Percentiles rank a stretch among this genome's conserved stretches.
Conservation (phyloP, 2,888 invertebrate genomes). For the Lithophane leautieri region DNA sequence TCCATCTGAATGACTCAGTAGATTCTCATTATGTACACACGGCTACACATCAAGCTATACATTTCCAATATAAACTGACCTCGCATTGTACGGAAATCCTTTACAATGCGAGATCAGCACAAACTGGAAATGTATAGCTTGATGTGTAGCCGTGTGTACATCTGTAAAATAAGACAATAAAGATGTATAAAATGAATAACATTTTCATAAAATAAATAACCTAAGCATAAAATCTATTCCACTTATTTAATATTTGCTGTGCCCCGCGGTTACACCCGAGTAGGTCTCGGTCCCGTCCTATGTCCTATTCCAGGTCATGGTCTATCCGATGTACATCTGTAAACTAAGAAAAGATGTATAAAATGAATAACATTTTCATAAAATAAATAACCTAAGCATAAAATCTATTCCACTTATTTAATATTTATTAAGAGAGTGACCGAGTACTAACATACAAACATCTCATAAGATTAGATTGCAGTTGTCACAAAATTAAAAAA, state of each 20-base stretch:
- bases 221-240: slow-evolving; percentile 11
- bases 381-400: neutral
- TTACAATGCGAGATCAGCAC: too few relatives aligned
- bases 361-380: slow-evolving; percentile 2
- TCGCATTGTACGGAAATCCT: too few relatives aligned
- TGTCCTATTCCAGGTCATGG: too few relatives aligned
- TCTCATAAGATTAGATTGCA: slow-evolving; percentile 32
- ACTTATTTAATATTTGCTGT: slow-evolving; percentile 14
- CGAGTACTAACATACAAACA: slow-evolving; percentile 14
- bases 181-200: neutral
- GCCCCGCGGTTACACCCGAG: too few relatives aligned
- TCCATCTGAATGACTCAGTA: neutral
- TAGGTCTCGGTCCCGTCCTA: too few relatives aligned
- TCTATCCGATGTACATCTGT: too few relatives aligned
- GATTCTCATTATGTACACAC: neutral
- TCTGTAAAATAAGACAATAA: slow-evolving; percentile 10
- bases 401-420: slow-evolving; percentile 26
- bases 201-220: slow-evolving; percentile 11
- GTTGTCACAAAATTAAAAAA: slow-evolving; percentile 26
- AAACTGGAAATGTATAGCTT: too few relatives aligned
- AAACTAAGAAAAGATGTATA: slow-evolving; percentile 1
- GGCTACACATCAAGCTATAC: too few relatives aligned
- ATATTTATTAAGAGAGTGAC: slow-evolving; percentile 17
- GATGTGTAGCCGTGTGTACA: too few relatives aligned
- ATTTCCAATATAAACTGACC: too few relatives aligned